phyloP scores from a whole-genome alignment of 2,797 vertebrate species.

The Salarias fasciatus region DNA sequence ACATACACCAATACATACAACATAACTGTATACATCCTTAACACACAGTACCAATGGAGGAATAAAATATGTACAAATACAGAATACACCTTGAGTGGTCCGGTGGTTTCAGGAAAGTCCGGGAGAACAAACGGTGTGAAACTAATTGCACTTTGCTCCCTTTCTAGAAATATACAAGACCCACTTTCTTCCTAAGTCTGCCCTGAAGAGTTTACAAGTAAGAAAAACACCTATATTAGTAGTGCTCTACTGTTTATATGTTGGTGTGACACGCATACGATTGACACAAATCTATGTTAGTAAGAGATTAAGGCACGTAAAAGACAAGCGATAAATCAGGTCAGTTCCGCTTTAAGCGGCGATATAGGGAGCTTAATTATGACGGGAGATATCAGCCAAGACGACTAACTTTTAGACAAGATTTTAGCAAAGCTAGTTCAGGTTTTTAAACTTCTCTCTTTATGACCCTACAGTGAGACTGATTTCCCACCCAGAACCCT shows the following conservation, averaged over 20 bases:
- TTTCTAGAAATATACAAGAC: constrained; percentile 5
- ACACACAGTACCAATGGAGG: constrained; percentile 32
- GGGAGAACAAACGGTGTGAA: constrained; percentile 14
- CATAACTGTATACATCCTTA: constrained; percentile 12
- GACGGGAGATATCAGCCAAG: neutral
- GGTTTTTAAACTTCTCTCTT: constrained; percentile 58
- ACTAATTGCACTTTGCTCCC: constrained; percentile 28
- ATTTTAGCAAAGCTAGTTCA: neutral
- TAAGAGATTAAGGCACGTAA: neutral
- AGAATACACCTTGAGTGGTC: constrained; percentile 44
- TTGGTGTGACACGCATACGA: neutral
- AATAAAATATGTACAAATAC: constrained; percentile 48
- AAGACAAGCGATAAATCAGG: neutral
- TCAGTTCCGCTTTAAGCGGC: constrained; percentile 2
- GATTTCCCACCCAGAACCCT: constrained; percentile 73
- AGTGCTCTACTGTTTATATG: neutral
- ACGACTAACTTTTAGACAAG: neutral
- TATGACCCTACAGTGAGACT: constrained; percentile 61
- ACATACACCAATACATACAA: constrained; percentile 22
- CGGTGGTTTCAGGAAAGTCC: constrained; percentile 31
- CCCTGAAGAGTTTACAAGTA: constrained; percentile 4
- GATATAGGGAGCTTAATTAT: constrained; percentile 1
- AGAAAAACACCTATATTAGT: constrained; percentile 4
- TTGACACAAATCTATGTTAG: neutral
- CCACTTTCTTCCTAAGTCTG: neutral